Evolutionary conservation across 2,113 vertebrate genomes (phyloP), one percentile per base, ranked within the genome.

Genomic region (Thalassoma bifasciatum): DNA sequence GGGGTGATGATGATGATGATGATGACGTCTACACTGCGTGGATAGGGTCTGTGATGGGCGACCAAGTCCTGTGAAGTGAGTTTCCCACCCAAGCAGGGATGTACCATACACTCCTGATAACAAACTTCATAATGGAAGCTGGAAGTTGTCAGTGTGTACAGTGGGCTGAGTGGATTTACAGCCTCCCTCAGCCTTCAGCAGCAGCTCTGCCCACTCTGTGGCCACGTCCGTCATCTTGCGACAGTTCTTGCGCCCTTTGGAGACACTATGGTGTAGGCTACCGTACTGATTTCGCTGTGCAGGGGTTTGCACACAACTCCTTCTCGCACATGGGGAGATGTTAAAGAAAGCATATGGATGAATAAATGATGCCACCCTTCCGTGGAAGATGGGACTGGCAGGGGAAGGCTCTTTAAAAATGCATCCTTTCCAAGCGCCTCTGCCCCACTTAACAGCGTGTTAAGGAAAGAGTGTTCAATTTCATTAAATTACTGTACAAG

Each of bases 301-400:
- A n/a, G 57, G 63, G 24, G 3, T 61, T 75, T 42, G 69, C 65
- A 8, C 47, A 53, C 46, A 50, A 49, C 66, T 68, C 67, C 77
- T 17, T 52, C 52, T 56, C 51, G 86, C 89, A 88, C 3, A 83
- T 58, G 75, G 82, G 56, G 66, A 75, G 72, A 85, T 74, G 89
- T 87, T 85, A 77, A 85, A 87, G 86, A 86, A 91, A 89, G 87
- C 83, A 71, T 75, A 71, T 63, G 77, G 71, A 93, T 91, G 76
- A 92, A 93, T 93, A 92, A 92, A 93, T 87, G 69, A 92, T 92
- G 86, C 68, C 68, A 44, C 77, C 79, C 66, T 68, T 66, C 57
- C 71, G 54, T 66, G 58, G 67, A 87, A 75, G 69, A 88, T 66
- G 82, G 83, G 81, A 80, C 79, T 80, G 83, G 82, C 68, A 68